phyloP scores from a whole-genome alignment of 53 echinoderm and acorn worm genomes.

The Henricia sp. region DNA sequence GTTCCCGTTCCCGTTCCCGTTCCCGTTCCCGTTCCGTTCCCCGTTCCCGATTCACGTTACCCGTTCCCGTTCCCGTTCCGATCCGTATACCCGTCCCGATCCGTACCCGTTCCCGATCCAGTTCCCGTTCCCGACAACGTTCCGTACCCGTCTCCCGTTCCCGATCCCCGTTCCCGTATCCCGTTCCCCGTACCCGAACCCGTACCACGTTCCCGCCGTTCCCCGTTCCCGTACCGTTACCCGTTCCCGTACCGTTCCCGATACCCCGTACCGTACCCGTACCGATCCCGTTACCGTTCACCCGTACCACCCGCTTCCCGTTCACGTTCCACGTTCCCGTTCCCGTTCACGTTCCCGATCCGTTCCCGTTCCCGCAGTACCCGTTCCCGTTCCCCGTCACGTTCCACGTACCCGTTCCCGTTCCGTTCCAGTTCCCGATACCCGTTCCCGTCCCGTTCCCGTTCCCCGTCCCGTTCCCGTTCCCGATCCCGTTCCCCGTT shows the following conservation, averaged over 20 bases:
- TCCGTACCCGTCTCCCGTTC: background rate
- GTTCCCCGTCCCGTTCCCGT: background rate
- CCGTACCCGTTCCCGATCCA: background rate
- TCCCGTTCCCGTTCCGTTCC: background rate
- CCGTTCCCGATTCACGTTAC: background rate
- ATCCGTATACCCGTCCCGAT: background rate
- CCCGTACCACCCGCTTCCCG: background rate
- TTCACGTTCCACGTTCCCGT: background rate
- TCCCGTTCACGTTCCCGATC: background rate
- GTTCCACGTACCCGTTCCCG: background rate
- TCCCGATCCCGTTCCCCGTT: background rate
- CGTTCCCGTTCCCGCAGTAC: background rate
- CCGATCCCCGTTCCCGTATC: background rate
- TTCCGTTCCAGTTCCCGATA: background rate
- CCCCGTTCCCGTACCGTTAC: background rate
- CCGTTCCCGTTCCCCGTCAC: background rate
- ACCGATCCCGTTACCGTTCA: background rate
- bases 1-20: background rate
- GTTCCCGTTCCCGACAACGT: background rate
- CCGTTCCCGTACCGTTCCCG: background rate
- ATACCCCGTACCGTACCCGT: background rate
- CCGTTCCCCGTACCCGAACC: background rate
- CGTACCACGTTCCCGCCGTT: background rate
- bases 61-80: background rate
- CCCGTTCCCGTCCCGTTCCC: background rate